These are phyloP conservation scores for Sebastes nivosus DNA, from an alignment of 2,797 vertebrate species.

Conservation along the genomic window DNA sequence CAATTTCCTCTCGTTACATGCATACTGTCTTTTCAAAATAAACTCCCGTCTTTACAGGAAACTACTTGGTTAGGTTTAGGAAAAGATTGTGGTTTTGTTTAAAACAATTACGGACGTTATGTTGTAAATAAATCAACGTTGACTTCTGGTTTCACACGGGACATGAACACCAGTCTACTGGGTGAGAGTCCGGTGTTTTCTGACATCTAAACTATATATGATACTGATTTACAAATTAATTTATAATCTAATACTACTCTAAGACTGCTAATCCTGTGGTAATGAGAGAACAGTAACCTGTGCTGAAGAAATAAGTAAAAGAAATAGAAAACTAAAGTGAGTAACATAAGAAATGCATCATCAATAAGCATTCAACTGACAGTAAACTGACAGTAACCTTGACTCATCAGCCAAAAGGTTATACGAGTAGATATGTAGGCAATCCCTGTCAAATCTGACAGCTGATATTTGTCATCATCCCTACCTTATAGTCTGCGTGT, in stretches of 20 bases:
- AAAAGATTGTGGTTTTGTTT: too few relatives aligned
- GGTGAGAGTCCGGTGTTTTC: too few relatives aligned
- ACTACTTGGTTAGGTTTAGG: too few relatives aligned
- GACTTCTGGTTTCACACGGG: too few relatives aligned
- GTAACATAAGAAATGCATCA: not conserved
- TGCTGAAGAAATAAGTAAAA: not conserved
- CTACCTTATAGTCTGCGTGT: not conserved
- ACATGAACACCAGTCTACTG: too few relatives aligned
- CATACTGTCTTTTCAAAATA: too few relatives aligned
- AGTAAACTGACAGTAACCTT: not conserved
- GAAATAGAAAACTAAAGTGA: not conserved
- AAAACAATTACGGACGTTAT: too few relatives aligned
- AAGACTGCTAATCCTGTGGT: not conserved
- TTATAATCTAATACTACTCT: too few relatives aligned
- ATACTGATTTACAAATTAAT: not conserved
- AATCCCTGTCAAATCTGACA: constrained; percentile 18
- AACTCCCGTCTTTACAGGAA: too few relatives aligned
- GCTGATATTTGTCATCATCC: constrained; percentile 1
- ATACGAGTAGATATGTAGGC: not conserved
- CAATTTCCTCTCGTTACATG: too few relatives aligned
- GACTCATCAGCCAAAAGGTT: not conserved
- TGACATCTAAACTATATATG: not conserved
- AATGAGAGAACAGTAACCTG: not conserved
- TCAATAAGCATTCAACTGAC: not conserved
- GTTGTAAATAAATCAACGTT: too few relatives aligned